phyloP scores from a whole-genome alignment of 2,113 vertebrate species.

The Nipponia nippon region DNA sequence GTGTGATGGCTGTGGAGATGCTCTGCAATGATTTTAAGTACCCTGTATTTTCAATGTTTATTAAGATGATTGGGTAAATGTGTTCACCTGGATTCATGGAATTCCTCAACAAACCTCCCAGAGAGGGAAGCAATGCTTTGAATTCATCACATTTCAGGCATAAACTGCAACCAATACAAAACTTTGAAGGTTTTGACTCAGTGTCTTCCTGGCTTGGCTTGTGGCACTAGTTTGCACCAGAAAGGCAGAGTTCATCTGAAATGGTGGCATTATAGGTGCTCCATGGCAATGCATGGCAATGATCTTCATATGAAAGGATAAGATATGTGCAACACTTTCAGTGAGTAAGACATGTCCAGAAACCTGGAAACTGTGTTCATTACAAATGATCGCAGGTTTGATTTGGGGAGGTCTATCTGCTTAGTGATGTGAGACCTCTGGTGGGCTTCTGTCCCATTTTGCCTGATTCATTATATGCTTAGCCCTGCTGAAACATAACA shows the following conservation, averaged over 20 bases:
- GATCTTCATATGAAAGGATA: not conserved
- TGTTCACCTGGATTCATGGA: not conserved
- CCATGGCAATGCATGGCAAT: fast-evolving
- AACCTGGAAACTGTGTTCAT: not conserved
- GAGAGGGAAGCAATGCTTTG: not conserved
- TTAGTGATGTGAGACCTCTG: not conserved
- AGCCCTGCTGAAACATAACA: not conserved
- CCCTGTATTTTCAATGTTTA: not conserved
- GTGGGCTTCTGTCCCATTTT: not conserved
- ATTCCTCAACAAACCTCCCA: not conserved
- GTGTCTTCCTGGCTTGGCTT: not conserved
- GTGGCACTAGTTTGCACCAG: not conserved
- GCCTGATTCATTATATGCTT: not conserved
- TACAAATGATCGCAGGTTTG: not conserved
- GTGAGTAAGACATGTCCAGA: not conserved
- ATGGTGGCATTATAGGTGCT: not conserved
- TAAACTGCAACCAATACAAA: not conserved
- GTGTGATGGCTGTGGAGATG: not conserved
- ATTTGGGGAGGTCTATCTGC: not conserved
- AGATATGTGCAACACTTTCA: not conserved
- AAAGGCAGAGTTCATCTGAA: not conserved
- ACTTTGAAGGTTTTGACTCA: not conserved
- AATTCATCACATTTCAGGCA: not conserved
- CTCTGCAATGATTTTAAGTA: not conserved
- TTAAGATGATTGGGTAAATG: not conserved